Percentiles rank a stretch among this genome's conserved stretches.
These are phyloP conservation scores for Nomada ruficornis DNA, from an alignment of 2,888 invertebrate genomes.

Conservation along the genomic window DNA sequence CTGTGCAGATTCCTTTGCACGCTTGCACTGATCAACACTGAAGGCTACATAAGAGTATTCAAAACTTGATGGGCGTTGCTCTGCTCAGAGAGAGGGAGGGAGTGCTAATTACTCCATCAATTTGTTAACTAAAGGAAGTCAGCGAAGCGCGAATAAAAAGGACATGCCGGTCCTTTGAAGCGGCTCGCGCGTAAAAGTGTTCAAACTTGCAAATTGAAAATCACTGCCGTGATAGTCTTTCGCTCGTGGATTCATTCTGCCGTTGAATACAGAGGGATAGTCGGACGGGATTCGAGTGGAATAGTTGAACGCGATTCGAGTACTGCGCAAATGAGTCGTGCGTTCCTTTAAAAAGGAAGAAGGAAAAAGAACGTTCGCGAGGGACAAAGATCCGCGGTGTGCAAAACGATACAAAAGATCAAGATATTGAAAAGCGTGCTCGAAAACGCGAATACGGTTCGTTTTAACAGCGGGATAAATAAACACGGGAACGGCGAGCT, in stretches of 20 bases:
- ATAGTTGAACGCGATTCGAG: conserved; percentile 6
- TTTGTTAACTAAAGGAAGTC: conserved; percentile 22
- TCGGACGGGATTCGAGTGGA: neutral
- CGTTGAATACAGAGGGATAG: neutral
- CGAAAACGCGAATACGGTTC: neutral
- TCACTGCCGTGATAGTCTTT: neutral
- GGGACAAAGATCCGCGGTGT: neutral
- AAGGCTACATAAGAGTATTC: neutral
- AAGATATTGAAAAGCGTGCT: conserved; percentile 10
- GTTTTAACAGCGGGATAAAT: conserved; percentile 12
- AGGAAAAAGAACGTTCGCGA: neutral
- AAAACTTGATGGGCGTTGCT: conserved; percentile 12
- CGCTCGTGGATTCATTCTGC: neutral
- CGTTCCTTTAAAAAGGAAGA: neutral
- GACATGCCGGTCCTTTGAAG: neutral
- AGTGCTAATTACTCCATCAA: conserved; percentile 19
- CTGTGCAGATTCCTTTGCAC: neutral
- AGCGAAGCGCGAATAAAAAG: neutral
- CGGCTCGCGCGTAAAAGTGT: neutral
- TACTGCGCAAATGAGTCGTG: conserved; percentile 12
- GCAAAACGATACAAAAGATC: neutral
- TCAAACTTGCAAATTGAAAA: conserved; percentile 23
- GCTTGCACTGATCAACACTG: too few species aligned
- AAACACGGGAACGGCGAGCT: neutral
- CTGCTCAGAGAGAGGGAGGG: neutral